phyloP scores from a whole-genome alignment of 2,113 vertebrate genomes.

The human region GRCh38 chr18:28053501-28054000 shows the following conservation, averaged over 20 bases:
- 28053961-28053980: neutral
- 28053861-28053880: neutral
- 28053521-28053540: neutral
- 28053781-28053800: neutral
- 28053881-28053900: neutral
- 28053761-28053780: neutral
- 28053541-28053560: neutral
- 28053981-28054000: neutral
- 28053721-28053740: neutral
- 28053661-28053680: neutral
- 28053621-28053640: neutral
- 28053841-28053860: neutral
- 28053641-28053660: neutral
- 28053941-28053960: neutral
- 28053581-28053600: neutral
- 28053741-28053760: neutral
- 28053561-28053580: neutral
- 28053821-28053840: neutral
- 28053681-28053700: neutral
- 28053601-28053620: neutral
- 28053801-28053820: neutral
- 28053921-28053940: neutral
- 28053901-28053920: neutral
- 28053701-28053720: neutral
- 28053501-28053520: neutral